phyloP scores from a whole-genome alignment of 2,113 vertebrate species.

The Narcine bancroftii region DNA sequence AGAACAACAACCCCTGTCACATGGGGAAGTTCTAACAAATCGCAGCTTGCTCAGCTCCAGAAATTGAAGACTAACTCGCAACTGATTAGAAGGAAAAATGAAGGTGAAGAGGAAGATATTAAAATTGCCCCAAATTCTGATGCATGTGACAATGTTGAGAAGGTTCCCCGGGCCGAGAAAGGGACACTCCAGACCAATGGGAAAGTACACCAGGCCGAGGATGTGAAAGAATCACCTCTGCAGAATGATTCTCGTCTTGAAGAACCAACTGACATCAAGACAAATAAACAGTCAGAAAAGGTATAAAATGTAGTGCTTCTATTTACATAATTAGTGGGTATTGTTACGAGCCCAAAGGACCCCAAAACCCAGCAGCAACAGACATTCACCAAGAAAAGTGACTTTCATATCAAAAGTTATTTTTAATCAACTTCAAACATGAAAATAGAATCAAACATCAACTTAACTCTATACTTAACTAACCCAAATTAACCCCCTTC shows the following conservation, averaged over 20 bases:
- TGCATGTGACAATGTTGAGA: no score
- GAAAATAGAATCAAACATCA: no score
- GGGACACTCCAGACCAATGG: no score
- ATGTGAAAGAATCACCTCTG: not conserved
- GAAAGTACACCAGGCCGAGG: not conserved
- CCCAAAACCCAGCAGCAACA: no score
- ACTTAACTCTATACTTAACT: no score
- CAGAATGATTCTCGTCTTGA: not conserved
- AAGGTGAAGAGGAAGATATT: constrained; percentile 26
- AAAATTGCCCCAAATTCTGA: not conserved
- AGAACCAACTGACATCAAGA: not conserved
- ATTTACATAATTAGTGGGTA: no score
- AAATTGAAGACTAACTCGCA: constrained; percentile 15
- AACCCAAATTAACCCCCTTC: no score
- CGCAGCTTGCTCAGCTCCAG: constrained; percentile 30
- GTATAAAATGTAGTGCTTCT: not conserved
- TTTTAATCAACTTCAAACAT: no score
- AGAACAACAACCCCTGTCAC: constrained; percentile 38
- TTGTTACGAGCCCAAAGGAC: no score
- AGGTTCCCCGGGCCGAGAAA: no score
- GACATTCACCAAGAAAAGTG: no score
- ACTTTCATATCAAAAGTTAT: no score
- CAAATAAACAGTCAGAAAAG: not conserved
- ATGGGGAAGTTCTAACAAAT: not conserved
- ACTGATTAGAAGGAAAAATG: not conserved